These are phyloP conservation scores for Arizona elegans DNA, from an alignment of 2,113 vertebrate species.

Conservation along the genomic window DNA sequence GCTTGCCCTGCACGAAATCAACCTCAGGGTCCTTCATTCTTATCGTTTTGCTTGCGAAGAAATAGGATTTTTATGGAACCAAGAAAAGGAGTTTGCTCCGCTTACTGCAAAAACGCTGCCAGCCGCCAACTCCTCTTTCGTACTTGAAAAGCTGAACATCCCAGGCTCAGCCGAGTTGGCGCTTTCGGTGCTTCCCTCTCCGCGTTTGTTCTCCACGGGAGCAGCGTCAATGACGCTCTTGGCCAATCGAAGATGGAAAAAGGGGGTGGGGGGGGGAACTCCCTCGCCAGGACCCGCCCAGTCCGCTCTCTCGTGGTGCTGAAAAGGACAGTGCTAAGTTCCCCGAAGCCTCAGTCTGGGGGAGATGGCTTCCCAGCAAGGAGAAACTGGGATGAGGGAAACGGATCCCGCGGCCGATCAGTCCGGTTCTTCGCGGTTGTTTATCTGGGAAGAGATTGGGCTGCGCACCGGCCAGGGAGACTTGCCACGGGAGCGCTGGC, in stretches of 20 bases:
- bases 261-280: neutral
- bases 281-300: neutral
- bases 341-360: neutral
- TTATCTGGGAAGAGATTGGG: constrained; percentile 59
- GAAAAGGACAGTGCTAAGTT: neutral
- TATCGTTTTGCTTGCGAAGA: neutral
- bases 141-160: too few species aligned
- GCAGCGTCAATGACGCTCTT: too few species aligned
- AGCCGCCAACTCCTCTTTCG: too few species aligned
- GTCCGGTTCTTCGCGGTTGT: neutral
- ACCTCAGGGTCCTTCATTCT: neutral
- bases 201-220: too few species aligned
- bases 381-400: neutral
- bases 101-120: neutral
- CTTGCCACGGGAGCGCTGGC: constrained; percentile 9
- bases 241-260: too few species aligned
- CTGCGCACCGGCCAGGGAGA: neutral
- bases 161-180: too few species aligned
- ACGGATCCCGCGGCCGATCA: neutral
- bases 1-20: too few species aligned
- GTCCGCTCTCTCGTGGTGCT: neutral
- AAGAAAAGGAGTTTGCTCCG: neutral
- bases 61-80: neutral
- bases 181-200: too few species aligned
- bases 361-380: neutral